These are phyloP conservation scores for Hybognathus amarus DNA, from an alignment of 2,797 vertebrate species.

Conservation along the genomic window DNA sequence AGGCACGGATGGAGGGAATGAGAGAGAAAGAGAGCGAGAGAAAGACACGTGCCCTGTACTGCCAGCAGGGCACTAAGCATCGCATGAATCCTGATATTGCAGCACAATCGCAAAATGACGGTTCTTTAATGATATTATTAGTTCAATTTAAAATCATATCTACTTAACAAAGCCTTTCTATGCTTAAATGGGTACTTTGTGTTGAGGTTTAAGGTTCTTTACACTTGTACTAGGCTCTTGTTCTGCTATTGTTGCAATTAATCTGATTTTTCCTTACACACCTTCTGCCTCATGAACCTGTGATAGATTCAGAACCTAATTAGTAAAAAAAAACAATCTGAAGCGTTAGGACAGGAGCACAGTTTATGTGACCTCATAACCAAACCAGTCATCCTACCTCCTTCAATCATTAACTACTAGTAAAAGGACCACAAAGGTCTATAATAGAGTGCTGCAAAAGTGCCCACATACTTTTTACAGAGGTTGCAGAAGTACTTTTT, in stretches of 20 bases:
- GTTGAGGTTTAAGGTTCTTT: background rate
- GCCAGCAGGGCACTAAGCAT: slow-evolving; percentile 47
- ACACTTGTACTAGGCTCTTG: background rate
- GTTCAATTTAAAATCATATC: background rate
- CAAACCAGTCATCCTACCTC: background rate
- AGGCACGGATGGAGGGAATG: slow-evolving; percentile 38
- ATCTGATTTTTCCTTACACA: background rate
- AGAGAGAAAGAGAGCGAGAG: slow-evolving; percentile 60
- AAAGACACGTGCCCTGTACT: slow-evolving; percentile 41
- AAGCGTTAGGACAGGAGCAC: background rate
- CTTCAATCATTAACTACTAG: too few relatives aligned
- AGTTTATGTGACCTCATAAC: background rate
- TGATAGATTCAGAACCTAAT: background rate
- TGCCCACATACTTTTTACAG: background rate
- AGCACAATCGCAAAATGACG: background rate
- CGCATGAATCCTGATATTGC: slow-evolving; percentile 43
- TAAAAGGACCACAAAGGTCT: background rate
- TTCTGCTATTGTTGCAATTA: slow-evolving; percentile 11
- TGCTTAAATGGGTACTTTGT: background rate
- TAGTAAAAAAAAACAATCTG: background rate
- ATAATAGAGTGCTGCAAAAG: background rate
- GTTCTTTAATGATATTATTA: slow-evolving; percentile 4
- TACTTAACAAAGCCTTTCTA: slow-evolving; percentile 10
- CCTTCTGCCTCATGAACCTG: background rate
- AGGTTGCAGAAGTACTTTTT: background rate